A percentile compares a stretch with the other conserved stretches of the same genome.
These are phyloP conservation scores for Macroglossus sobrinus DNA, from an alignment of 2,113 vertebrate species.

Conservation along the genomic window DNA sequence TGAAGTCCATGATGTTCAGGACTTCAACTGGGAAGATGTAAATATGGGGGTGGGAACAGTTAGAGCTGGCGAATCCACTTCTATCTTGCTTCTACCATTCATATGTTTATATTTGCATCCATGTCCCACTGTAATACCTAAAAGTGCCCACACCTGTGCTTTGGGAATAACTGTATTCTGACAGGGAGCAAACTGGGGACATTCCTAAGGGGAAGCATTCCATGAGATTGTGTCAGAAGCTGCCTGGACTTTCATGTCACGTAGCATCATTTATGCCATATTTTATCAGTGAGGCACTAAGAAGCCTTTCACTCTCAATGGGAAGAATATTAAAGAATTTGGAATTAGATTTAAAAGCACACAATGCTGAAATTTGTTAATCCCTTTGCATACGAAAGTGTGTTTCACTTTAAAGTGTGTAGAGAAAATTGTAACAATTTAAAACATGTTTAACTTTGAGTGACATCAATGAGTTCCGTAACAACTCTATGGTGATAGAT, in stretches of 20 bases:
- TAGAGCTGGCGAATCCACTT: background rate
- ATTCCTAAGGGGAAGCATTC: background rate
- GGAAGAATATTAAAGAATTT: background rate
- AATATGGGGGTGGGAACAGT: background rate
- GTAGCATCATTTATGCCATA: too few species aligned
- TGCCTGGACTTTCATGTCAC: rapidly evolving
- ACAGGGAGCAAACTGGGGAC: background rate
- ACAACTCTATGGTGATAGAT: background rate
- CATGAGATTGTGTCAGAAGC: background rate
- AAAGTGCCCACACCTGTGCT: rapidly evolving
- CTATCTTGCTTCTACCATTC: background rate
- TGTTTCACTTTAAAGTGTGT: background rate
- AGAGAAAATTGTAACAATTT: background rate
- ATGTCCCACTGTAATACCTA: rapidly evolving
- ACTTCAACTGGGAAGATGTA: background rate
- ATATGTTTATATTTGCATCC: background rate
- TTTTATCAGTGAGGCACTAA: background rate
- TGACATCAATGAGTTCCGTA: background rate
- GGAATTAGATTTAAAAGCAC: background rate
- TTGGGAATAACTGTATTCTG: background rate
- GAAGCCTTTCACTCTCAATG: background rate
- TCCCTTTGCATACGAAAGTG: background rate
- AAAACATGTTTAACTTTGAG: background rate
- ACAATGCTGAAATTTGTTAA: background rate
- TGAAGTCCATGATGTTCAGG: background rate